Base-by-base conservation (phyloP, 1,140 invertebrate species). In the Macrostomum lignano region DNA sequence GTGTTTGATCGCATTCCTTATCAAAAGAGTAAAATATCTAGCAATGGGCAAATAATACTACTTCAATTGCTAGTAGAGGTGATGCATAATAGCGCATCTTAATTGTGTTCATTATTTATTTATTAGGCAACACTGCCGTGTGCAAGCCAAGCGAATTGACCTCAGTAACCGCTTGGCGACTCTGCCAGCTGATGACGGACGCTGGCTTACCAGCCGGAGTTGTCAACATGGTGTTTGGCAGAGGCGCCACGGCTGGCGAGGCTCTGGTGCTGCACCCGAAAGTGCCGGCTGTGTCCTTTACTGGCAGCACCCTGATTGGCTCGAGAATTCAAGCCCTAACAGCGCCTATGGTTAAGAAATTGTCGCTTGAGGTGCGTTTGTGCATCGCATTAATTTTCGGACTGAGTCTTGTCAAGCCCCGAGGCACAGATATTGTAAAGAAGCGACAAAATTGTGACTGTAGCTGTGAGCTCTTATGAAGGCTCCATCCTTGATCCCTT, bases 111-210 rank as follows among this genome's bases (percentile, higher is more conserved):
- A n/a, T n/a, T n/a, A n/a, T n/a, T n/a, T n/a, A n/a, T n/a, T n/a
- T n/a, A n/a, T n/a, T n/a, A n/a, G 67, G 67, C 11, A 66, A 66
- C 44, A 67, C 66, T 10, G 61, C 66, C 1, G 66, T 68, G 3
- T 62, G 57, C 20, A 68, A 68, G 37, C 66, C 66, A 1, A 65
- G 63, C 44, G 66, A 68, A 45, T 48, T 68, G 46, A 68, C 67
- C 1, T 66, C 64, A 6, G 55, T 65, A 0, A 66, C 66, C 0
- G 61, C 65, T 3, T 65, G 47, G 41, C 59, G 58, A 41, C 44
- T 68, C 2, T 60, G 57, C 37, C 46, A 64, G 38, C 39, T 66
- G 3, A 52, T 65, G 7, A 42, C 56, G 17, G 55, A 65, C 42
- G 61, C 58, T 33, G 65, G 63, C 17, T 40, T 68, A n/a, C 66